Evolutionary conservation across 2,113 vertebrate species (phyloP).

Genomic region (Sterrhoptilus dennistouni): DNA sequence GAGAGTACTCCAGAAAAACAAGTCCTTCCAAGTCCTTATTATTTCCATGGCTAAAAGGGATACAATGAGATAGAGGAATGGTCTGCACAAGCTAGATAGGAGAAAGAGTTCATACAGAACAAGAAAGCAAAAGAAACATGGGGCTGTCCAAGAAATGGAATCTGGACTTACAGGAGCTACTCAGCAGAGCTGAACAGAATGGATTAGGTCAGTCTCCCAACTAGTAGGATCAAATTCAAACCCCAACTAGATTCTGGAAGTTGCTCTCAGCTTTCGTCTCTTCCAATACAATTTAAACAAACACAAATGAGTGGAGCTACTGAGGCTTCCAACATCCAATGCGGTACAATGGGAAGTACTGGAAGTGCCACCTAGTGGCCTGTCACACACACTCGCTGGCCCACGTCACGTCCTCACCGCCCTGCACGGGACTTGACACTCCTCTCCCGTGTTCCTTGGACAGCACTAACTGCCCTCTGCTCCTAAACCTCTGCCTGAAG

Average conservation of each 20-base stretch:
- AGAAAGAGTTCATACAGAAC: slow-evolving; percentile 21
- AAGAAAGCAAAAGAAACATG: slow-evolving; percentile 16
- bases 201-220: not conserved
- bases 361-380: slow-evolving; percentile 10
- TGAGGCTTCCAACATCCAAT: not conserved
- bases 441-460: not conserved
- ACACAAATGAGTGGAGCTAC: not conserved
- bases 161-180: not conserved
- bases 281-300: not conserved
- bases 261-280: not conserved
- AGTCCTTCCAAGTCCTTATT: not conserved
- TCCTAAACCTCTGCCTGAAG: not conserved
- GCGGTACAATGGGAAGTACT: not conserved
- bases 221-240: not conserved
- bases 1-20: not conserved
- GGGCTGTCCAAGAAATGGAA: not conserved
- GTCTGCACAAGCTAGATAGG: not conserved
- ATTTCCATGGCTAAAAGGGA: slow-evolving; percentile 16
- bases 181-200: not conserved
- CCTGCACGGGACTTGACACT: not conserved
- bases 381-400: not conserved
- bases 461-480: not conserved
- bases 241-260: not conserved
- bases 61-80: not conserved
- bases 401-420: not conserved